A percentile compares a stretch with the other conserved stretches of the same genome.
phyloP scores from a whole-genome alignment of 2,797 vertebrate species.

The Typhlichthys subterraneus region DNA sequence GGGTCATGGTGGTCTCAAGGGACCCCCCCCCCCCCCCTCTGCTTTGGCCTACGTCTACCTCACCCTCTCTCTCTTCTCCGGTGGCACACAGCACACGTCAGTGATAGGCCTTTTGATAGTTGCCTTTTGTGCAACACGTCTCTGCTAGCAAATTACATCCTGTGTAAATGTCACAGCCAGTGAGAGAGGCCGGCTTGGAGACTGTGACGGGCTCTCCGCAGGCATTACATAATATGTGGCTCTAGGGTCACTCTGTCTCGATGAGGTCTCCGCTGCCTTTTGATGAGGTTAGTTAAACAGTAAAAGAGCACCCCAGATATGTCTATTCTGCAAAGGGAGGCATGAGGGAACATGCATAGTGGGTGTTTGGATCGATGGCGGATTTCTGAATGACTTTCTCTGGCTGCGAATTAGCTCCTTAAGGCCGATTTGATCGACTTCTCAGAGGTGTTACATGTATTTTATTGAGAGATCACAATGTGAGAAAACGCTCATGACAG shows the following conservation, averaged over 20 bases:
- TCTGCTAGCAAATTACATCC: conserved; percentile 66
- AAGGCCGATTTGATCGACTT: conserved; percentile 36
- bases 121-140: conserved; percentile 61
- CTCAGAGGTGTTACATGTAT: conserved; percentile 33
- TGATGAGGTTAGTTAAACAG: conserved; percentile 72
- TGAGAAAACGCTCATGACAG: conserved; percentile 17
- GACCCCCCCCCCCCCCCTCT: conserved; percentile 1
- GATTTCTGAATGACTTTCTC: conserved; percentile 34
- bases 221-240: conserved; percentile 41
- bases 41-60: background rate
- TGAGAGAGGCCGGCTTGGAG: conserved; percentile 39
- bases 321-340: conserved; percentile 8
- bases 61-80: conserved; percentile 6
- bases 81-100: conserved; percentile 45
- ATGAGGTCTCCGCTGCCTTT: conserved; percentile 53
- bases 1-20: conserved; percentile 34
- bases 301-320: conserved; percentile 54
- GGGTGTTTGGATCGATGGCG: conserved; percentile 41
- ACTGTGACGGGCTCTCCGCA: conserved; percentile 36
- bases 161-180: conserved; percentile 71
- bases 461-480: conserved; percentile 27
- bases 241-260: conserved; percentile 27
- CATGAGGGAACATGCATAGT: conserved; percentile 20
- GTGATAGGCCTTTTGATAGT: conserved; percentile 61
- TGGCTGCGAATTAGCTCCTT: conserved; percentile 27